Conservation (phyloP, 2,888 invertebrate genomes). For the Drosophila nr. perissopoda region DNA sequence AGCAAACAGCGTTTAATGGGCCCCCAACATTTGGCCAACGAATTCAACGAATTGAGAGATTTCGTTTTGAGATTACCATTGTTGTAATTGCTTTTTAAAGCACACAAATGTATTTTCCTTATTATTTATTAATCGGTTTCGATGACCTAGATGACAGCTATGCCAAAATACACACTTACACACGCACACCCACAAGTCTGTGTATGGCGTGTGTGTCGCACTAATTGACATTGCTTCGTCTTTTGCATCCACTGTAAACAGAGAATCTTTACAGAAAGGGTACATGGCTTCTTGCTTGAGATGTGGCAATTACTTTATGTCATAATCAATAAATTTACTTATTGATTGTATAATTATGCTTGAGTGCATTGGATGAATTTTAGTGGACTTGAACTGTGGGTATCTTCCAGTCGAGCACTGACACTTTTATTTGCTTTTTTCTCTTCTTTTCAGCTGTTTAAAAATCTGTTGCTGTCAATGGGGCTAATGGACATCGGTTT, state of each 20-base stretch:
- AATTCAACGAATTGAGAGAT: conserved; percentile 3
- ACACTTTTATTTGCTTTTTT: background rate
- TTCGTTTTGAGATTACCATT: conserved; percentile 6
- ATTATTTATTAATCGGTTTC: conserved; percentile 28
- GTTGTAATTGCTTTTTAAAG: conserved; percentile 28
- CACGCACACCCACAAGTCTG: background rate
- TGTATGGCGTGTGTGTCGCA: background rate
- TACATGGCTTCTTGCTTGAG: background rate
- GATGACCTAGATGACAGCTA: conserved; percentile 21
- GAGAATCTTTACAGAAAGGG: background rate
- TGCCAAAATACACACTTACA: conserved; percentile 6
- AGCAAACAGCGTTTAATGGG: conserved; percentile 3
- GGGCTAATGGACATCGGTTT: conserved; percentile 14
- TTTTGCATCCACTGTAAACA: background rate
- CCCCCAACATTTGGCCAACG: conserved; percentile 11
- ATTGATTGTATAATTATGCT: background rate
- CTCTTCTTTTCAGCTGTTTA: background rate
- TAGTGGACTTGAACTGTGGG: background rate
- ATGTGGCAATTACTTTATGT: background rate
- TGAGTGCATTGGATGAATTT: background rate
- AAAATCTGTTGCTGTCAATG: conserved; percentile 25
- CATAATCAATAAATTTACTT: background rate
- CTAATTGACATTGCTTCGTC: background rate
- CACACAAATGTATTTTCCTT: conserved; percentile 7
- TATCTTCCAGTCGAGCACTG: conserved; percentile 1